Base-by-base conservation (phyloP, 2,888 invertebrate species). In the Meandrusa payeni region DNA sequence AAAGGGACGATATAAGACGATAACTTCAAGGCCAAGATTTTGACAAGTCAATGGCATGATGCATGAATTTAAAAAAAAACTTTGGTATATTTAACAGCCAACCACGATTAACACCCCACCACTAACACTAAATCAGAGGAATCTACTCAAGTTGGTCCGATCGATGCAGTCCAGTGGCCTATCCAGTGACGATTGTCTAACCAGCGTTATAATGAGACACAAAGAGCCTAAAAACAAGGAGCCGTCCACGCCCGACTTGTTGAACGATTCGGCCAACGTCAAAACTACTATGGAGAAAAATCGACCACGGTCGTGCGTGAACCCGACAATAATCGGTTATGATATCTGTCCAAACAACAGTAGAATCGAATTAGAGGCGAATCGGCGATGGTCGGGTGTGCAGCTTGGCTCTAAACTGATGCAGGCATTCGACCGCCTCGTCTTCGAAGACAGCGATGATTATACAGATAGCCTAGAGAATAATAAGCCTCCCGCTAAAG, bases 391-490 rank as follows among this genome's bases (percentile, higher is more conserved):
- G 93, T 93, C 93, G 27, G 92, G 92, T 22, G 91, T 93, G 24
- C 92, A 93, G 48, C 76, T 92, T 51, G 91, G 92, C 34, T 91
- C 93, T 0, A 93, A 93, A 60, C 79, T 93, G 56, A 92, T 92
- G 74, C 92, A 93, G 60, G 93, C 92, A 2, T 92, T 93, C 57
- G 93, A 93, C 65, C 89, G 92, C 59, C 78, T 94, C 17, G 89
- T 89, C 40, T 89, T 90, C 47, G 90, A 89, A 48, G 93, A 93
- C 61, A 92, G 92, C 48, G 92, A 91, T 55, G 93, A 93, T 70
- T 93, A 93, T 65, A 91, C 93, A 4, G 94, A 94, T 76, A 93
- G 93, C 72, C 82, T 93, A 55, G 93, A 93, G 74, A 91, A 90
- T 68, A 88, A 89, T 61, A 85, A 80, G 59, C 73, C 78, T 71